Evolutionary conservation across 2,113 vertebrate genomes (phyloP).

Genomic region (Cyphomyrus plagiostoma): DNA sequence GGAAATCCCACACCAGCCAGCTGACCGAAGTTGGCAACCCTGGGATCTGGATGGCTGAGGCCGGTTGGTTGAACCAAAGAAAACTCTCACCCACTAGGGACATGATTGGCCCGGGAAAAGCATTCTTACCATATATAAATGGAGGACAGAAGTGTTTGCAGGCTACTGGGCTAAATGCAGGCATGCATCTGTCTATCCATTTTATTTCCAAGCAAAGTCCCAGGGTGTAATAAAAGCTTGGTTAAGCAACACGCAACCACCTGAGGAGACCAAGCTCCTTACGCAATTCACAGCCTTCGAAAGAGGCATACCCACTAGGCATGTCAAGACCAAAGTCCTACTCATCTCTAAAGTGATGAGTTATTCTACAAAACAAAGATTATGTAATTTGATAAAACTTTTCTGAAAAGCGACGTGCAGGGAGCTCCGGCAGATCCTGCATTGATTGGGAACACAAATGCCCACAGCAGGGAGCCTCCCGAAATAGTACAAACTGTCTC

Average conservation of each 20-base stretch:
- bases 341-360: background rate
- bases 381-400: background rate
- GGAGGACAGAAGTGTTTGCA: background rate
- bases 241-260: slow-evolving; percentile 16
- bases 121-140: background rate
- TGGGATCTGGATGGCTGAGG: background rate
- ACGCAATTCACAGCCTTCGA: slow-evolving; percentile 41
- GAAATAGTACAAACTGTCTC: background rate
- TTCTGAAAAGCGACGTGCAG: background rate
- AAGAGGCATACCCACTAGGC: slow-evolving; percentile 41
- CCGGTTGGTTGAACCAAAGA: background rate
- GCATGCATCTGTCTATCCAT: background rate
- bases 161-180: background rate
- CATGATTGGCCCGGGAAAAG: background rate
- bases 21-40: too few species aligned
- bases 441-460: background rate
- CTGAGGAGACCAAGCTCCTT: slow-evolving; percentile 38
- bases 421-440: background rate
- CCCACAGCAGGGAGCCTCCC: background rate
- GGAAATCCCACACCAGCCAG: too few species aligned
- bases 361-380: background rate
- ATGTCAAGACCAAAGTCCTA: slow-evolving; percentile 17
- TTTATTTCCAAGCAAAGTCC: background rate
- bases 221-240: background rate
- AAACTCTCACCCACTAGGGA: background rate